Evolutionary conservation across 2,113 vertebrate species (phyloP).

Genomic region (Danio rerio): DNA sequence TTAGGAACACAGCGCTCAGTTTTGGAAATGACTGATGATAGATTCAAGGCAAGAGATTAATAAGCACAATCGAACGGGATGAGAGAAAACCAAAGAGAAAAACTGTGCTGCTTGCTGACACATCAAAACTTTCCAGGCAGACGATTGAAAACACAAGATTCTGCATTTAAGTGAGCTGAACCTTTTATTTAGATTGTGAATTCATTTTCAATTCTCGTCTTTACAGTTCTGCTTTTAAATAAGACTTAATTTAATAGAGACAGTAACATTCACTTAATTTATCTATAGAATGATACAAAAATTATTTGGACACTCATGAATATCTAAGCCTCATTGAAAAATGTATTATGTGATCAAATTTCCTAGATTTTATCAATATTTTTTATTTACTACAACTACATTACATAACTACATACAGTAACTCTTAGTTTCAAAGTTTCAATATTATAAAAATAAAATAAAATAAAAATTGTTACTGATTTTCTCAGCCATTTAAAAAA

Average conservation of each 20-base stretch:
- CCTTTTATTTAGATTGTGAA: background rate
- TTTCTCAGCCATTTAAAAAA: too few relatives aligned
- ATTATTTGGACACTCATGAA: background rate
- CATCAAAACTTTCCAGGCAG: slow-evolving; percentile 16
- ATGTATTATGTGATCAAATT: too few relatives aligned
- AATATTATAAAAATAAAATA: too few relatives aligned
- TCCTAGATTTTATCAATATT: too few relatives aligned
- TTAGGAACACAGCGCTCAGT: slow-evolving; percentile 47
- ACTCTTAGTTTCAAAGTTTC: too few relatives aligned
- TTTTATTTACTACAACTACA: too few relatives aligned
- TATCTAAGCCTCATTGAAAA: background rate
- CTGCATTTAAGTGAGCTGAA: background rate
- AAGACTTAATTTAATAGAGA: background rate
- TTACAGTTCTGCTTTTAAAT: background rate
- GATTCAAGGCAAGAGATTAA: slow-evolving; percentile 47
- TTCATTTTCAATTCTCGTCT: background rate
- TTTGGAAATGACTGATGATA: slow-evolving; percentile 27
- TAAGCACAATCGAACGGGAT: slow-evolving; percentile 40
- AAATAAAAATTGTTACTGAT: too few relatives aligned
- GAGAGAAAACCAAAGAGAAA: slow-evolving; percentile 40
- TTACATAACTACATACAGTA: too few relatives aligned
- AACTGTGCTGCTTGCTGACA: slow-evolving; percentile 32
- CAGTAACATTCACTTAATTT: background rate
- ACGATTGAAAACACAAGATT: slow-evolving; percentile 14
- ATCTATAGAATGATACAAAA: background rate